These are phyloP conservation scores for Miichthys miiuy DNA, from an alignment of 2,797 vertebrate species.

Conservation along the genomic window DNA sequence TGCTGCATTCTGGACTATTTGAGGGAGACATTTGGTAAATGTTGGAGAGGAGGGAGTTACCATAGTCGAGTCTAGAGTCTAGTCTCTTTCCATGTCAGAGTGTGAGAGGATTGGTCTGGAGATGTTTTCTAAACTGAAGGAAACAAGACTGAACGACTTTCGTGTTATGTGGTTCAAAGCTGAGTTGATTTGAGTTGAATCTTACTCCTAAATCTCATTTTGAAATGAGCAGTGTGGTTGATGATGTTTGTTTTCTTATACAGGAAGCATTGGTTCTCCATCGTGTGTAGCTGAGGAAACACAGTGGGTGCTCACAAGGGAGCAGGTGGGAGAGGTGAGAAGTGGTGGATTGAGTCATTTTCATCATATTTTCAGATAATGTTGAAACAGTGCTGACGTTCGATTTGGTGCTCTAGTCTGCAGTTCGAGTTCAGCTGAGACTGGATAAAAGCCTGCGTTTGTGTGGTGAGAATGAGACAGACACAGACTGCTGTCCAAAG, in stretches of 20 bases:
- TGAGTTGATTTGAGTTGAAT: too few species aligned
- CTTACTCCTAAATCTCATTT: too few species aligned
- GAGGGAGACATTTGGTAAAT: too few species aligned
- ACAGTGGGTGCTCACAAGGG: conserved; percentile 78
- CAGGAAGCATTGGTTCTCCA: conserved; percentile 72
- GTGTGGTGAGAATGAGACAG: conserved; percentile 82
- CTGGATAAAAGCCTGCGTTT: conserved; percentile 79
- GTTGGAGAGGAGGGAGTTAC: too few species aligned
- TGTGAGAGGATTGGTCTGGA: too few species aligned
- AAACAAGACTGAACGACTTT: too few species aligned
- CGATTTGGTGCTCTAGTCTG: conserved; percentile 56
- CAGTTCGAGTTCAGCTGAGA: conserved; percentile 80
- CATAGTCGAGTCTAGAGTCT: too few species aligned
- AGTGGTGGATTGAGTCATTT: conserved; percentile 3
- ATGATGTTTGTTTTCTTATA: conserved; percentile 25
- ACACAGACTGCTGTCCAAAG: conserved; percentile 82
- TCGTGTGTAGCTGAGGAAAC: conserved; percentile 72
- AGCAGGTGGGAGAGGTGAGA: conserved; percentile 78
- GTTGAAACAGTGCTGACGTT: background rate
- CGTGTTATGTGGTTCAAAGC: too few species aligned
- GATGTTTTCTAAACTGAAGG: too few species aligned
- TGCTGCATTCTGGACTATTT: too few species aligned
- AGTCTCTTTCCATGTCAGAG: too few species aligned
- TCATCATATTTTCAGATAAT: background rate
- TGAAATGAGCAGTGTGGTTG: background rate